Evolutionary conservation across 2,888 invertebrate species (phyloP), one percentile per base, ranked within the genome.

Genomic region (Brachycybe producta): DNA sequence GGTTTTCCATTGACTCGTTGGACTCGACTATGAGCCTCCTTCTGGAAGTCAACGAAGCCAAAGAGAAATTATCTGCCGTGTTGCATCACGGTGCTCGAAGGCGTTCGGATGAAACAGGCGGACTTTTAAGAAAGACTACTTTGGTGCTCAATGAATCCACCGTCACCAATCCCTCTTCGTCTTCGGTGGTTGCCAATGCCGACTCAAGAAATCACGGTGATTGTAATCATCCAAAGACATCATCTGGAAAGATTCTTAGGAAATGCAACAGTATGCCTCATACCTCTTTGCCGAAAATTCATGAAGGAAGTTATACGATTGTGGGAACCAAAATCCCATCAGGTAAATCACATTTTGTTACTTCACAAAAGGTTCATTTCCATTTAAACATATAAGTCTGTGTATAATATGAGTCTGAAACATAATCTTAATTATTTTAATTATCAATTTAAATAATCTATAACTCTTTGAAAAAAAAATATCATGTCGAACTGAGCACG

Each of bases 1-100:
- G 51, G 7, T 51, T 51, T n/a, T 51, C 51, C 26, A 45, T 51
- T 39, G 51, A 51, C 45, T 51, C 51, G 11, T 17, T 51, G 23
- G 51, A 51, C 26, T 35, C 51, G 3, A 35, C 35, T 15, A 36
- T 45, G 35, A 32, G 28, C 27, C 27, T 45, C 26, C 39, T 51
- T 17, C 28, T 44, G 38, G 51, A 51, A 36, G 23, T 45, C 23
- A 35, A 45, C n/a, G 51, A 45, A 30, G 39, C 21, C 27, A 26
- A 43, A 13, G 34, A 45, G 11, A 51, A 17, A 8, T 26, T 21
- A 36, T 15, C 28, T n/a, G 26, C 49, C 46, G 23, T 34, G 32
- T 13, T 21, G 21, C 13, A 34, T 21, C 17, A 23, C 35, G 11
- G 13, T n/a, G 13, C 35, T 24, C 32, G 46, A 7, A 21, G 46